Conservation (phyloP, 2,888 invertebrate genomes). For the Steinernema scapterisci region DNA sequence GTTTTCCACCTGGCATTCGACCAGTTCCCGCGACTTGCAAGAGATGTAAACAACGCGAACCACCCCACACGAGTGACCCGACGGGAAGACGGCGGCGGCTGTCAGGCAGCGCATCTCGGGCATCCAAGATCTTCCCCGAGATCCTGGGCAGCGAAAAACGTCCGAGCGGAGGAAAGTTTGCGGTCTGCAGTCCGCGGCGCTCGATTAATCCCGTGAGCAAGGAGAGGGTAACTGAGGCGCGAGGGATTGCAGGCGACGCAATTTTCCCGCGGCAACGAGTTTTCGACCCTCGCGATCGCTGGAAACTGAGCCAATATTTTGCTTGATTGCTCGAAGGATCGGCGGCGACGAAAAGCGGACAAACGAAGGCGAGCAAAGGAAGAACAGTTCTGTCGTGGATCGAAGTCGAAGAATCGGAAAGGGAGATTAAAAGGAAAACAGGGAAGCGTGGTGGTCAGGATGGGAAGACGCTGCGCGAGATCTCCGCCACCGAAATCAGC, state of each 20-base stretch:
- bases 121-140: no score
- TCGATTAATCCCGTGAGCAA: constrained; percentile 13
- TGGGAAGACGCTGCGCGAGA: no score
- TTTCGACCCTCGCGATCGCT: neutral
- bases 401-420: neutral
- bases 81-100: neutral
- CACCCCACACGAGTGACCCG: constrained; percentile 1
- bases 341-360: neutral
- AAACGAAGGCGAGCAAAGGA: no score
- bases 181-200: neutral
- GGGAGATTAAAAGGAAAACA: no score
- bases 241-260: neutral
- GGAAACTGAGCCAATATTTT: constrained; percentile 30
- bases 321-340: constrained; percentile 14
- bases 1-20: neutral
- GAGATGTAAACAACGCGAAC: constrained; percentile 17
- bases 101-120: neutral
- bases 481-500: no score
- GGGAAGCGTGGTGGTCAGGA: no score
- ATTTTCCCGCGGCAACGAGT: constrained; percentile 30
- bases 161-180: neutral
- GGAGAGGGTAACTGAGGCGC: neutral
- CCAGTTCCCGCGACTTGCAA: neutral
- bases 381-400: neutral
- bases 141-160: no score